Percentiles rank a stretch among this genome's conserved stretches.
These are phyloP conservation scores for Clavelina lepadiformis DNA, from an alignment of 23 tunicate genomes.

Conservation along the genomic window DNA sequence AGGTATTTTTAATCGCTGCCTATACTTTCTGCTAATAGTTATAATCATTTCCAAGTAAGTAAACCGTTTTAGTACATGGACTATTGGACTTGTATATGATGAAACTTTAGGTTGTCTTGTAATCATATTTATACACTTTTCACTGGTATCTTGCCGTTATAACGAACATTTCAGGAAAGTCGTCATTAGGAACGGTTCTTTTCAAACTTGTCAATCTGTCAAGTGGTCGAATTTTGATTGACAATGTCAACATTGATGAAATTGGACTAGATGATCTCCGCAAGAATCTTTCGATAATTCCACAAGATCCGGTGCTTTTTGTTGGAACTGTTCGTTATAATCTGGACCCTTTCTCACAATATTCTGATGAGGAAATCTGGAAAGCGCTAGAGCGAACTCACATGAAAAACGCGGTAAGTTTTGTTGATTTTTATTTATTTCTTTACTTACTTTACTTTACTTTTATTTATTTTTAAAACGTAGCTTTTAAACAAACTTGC, in stretches of 20 bases:
- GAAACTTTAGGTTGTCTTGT: too few relatives aligned
- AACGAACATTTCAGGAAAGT: slow-evolving; percentile 86
- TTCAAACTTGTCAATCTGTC: slow-evolving; percentile 67
- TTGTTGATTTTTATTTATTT: too few relatives aligned
- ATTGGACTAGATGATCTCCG: slow-evolving; percentile 60
- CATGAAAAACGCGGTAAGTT: slow-evolving; percentile 74
- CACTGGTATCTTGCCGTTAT: too few relatives aligned
- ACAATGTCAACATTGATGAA: slow-evolving; percentile 58
- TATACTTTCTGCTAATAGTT: too few relatives aligned
- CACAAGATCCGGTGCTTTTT: slow-evolving; percentile 95
- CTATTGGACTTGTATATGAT: too few relatives aligned
- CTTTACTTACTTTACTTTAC: too few relatives aligned
- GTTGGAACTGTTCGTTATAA: slow-evolving; percentile 95
- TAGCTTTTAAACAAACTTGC: too few relatives aligned
- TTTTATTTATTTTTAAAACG: too few relatives aligned
- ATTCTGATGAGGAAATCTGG: slow-evolving; percentile 92
- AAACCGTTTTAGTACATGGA: too few relatives aligned
- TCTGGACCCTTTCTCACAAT: slow-evolving; percentile 85
- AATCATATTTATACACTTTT: too few relatives aligned
- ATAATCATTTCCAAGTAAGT: too few relatives aligned
- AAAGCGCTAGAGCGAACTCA: slow-evolving; percentile 83
- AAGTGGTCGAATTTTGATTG: slow-evolving; percentile 62
- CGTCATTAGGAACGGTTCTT: slow-evolving; percentile 73
- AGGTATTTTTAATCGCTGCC: too few relatives aligned
- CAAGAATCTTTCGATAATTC: slow-evolving; percentile 80